Evolutionary conservation across 2,888 invertebrate genomes (phyloP).

Genomic region (Stramonita haemastoma): DNA sequence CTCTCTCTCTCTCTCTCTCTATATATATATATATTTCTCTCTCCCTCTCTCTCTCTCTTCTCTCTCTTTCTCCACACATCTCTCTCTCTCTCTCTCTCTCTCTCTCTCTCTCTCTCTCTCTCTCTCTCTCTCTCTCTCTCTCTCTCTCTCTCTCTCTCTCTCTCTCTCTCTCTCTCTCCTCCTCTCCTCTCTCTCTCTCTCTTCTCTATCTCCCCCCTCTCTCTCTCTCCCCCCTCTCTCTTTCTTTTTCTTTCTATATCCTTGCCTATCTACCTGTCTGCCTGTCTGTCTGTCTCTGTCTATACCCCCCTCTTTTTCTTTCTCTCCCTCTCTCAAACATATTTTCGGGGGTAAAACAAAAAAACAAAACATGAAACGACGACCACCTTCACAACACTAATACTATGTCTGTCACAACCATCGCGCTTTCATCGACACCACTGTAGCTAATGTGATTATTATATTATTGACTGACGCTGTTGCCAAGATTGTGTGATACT

Average conservation of each 20-base stretch:
- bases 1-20: not conserved
- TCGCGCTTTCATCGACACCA: too few relatives aligned
- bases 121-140: conserved; percentile 5
- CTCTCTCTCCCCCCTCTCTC: not conserved
- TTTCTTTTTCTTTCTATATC: not conserved
- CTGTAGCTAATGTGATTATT: too few relatives aligned
- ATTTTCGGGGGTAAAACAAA: too few relatives aligned
- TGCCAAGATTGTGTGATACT: too few relatives aligned
- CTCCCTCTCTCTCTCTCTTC: too few relatives aligned
- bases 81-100: not conserved
- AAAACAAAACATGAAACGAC: too few relatives aligned
- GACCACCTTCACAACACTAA: too few relatives aligned
- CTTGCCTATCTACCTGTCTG: not conserved
- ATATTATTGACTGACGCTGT: too few relatives aligned
- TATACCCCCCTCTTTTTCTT: not conserved
- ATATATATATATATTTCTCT: not conserved
- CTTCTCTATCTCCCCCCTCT: not conserved
- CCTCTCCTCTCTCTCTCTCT: not conserved
- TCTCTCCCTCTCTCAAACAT: not conserved
- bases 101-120: conserved; percentile 10
- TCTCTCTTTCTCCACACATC: not conserved
- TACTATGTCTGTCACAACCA: too few relatives aligned
- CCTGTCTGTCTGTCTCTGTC: not conserved
- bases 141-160: conserved; percentile 4
- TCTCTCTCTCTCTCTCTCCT: not conserved